Base-by-base conservation (phyloP, 2,797 vertebrate genomes). In the Sebastes reedi region DNA sequence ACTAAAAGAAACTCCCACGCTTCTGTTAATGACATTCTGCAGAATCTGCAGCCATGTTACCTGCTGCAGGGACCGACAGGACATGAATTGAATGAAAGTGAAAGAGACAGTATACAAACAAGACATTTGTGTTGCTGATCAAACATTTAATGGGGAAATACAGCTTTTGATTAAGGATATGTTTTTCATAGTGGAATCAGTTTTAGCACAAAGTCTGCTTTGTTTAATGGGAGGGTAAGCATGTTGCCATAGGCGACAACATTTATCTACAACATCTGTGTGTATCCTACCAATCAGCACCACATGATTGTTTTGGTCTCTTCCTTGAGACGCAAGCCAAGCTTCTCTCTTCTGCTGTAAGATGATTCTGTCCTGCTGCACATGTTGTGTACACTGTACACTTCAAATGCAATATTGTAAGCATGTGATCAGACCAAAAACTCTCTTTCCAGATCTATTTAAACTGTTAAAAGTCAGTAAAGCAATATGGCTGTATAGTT, bases 231-330 rank as follows among this genome's bases (percentile, higher is more conserved):
- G 27, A 36, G 78, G 27, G 24, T 29, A 46, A 65, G 18, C 64
- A 52, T 4, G 76, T 80, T 78, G 84, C 82, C 76, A 71, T 29
- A 8, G 76, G 78, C 78, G 13, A 46, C 67, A 55, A 34, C 60
- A 34, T 83, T 85, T 68, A 83, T 85, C 8, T 60, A 46, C 55
- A 85, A 74, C 84, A 84, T 87, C 79, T 86, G 86, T 89, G 83
- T 85, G 81, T 87, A 69, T 80, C 76, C 46, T 77, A 64, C 62
- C 59, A 84, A 84, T 83, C 79, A 79, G 70, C 66, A 46, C 46
- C 76, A 69, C 67, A 82, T 83, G 72, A 80, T 42, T 81, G 61
- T 80, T 80, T 79, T 62, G 72, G 59, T 77, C 56, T 81, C 77
- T 81, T 84, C 75, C 16, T 65, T 61, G n/a, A 76, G 62, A 84